Conservation (phyloP, 1,140 invertebrate species). For the Holcopasites calliopsidis region DNA sequence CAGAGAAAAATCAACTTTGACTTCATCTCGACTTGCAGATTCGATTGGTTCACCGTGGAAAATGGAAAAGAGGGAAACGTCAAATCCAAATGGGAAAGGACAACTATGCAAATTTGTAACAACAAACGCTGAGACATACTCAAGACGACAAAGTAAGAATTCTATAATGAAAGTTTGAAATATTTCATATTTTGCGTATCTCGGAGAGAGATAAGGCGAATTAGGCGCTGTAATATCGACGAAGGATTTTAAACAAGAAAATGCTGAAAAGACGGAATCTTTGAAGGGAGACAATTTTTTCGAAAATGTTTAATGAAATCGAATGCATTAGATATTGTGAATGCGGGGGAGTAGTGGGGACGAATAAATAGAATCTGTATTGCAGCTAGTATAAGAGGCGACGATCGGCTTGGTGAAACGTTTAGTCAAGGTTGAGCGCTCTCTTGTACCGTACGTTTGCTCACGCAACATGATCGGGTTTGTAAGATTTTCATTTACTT, state of each 20-base stretch:
- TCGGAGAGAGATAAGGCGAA: too few species aligned
- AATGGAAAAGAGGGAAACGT: too few species aligned
- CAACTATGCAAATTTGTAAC: too few species aligned
- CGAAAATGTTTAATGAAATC: background rate
- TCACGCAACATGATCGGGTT: slow-evolving; percentile 64
- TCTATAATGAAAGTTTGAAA: too few species aligned
- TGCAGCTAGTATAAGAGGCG: slow-evolving; percentile 55
- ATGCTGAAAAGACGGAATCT: background rate
- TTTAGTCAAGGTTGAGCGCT: slow-evolving; percentile 65
- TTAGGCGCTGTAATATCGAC: too few species aligned
- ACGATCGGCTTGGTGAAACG: slow-evolving; percentile 53
- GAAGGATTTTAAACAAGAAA: too few species aligned
- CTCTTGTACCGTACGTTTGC: slow-evolving; percentile 20
- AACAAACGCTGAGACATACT: too few species aligned
- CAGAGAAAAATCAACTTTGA: too few species aligned
- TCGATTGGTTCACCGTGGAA: too few species aligned
- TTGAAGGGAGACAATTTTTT: background rate
- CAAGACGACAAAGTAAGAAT: too few species aligned
- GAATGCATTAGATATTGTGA: background rate
- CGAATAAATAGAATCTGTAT: slow-evolving; percentile 51
- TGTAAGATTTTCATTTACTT: slow-evolving; percentile 27
- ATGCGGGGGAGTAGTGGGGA: slow-evolving; percentile 41
- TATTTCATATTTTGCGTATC: background rate
- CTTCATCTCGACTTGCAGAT: too few species aligned
- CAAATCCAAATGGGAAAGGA: too few species aligned